Evolutionary conservation across 2,888 invertebrate species (phyloP).

Genomic region (Odontothrips loti): DNA sequence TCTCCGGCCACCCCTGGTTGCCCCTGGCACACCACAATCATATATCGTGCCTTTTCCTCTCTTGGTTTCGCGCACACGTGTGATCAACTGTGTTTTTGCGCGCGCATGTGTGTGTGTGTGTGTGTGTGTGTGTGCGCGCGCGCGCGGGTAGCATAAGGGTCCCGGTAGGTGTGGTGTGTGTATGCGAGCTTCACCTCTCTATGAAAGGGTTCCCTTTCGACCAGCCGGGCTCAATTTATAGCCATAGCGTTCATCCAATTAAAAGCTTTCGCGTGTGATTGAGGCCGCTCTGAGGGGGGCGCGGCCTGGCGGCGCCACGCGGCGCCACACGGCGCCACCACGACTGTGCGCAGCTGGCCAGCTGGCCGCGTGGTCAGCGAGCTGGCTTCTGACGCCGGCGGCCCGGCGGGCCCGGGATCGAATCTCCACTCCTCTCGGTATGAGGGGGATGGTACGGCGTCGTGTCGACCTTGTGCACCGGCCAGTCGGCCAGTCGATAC

Average conservation of each 20-base stretch:
- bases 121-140: not conserved
- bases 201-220: slow-evolving; percentile 12
- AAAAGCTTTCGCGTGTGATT: slow-evolving; percentile 10
- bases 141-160: not conserved
- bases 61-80: not conserved
- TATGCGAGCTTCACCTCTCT: not conserved
- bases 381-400: too few species aligned
- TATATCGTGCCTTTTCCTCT: not conserved
- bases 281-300: not conserved
- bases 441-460: too few species aligned
- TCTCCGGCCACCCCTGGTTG: too few species aligned
- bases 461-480: not conserved
- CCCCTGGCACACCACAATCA: not conserved
- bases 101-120: not conserved
- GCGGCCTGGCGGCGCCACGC: not conserved
- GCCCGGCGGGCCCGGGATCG: too few species aligned
- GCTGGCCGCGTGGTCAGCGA: too few species aligned
- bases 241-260: slow-evolving; percentile 5
- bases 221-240: not conserved
- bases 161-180: not conserved
- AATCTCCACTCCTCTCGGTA: too few species aligned
- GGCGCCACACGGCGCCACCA: not conserved
- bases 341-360: too few species aligned
- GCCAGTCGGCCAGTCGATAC: not conserved
- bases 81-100: not conserved